A percentile compares a stretch with the other conserved stretches of the same genome.
phyloP scores from a whole-genome alignment of 2,113 vertebrate species.

The Burhinus bistriatus region DNA sequence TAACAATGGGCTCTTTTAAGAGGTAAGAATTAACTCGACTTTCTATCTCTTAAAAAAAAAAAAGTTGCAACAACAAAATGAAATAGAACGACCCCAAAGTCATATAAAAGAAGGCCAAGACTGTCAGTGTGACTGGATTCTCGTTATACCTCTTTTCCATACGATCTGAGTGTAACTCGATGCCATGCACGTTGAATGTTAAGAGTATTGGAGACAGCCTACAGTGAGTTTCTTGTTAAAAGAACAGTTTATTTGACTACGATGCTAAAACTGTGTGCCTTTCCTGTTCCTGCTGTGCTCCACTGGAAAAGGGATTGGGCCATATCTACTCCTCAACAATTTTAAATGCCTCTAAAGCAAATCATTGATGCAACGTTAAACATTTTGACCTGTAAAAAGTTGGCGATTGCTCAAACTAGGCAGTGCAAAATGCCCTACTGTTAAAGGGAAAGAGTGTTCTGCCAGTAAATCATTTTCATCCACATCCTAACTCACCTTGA shows the following conservation, averaged over 20 bases:
- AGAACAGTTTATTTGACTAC: background rate
- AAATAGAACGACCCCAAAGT: conserved; percentile 28
- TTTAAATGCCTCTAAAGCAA: background rate
- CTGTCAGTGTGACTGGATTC: background rate
- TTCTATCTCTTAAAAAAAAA: background rate
- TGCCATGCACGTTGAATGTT: background rate
- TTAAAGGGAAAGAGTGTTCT: background rate
- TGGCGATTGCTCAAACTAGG: background rate
- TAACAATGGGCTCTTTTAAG: conserved; percentile 97
- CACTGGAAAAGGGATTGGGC: background rate
- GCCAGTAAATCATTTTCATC: background rate
- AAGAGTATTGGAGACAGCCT: background rate
- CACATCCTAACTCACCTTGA: background rate
- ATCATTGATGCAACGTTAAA: background rate
- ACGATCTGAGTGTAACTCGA: background rate
- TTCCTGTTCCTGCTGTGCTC: background rate
- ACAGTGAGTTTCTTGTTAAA: conserved; percentile 16
- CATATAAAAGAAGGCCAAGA: background rate
- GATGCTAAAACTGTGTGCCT: background rate
- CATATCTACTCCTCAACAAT: background rate
- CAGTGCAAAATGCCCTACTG: background rate
- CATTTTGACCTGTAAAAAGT: background rate
- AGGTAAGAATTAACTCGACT: conserved; percentile 78
- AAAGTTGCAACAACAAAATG: background rate
- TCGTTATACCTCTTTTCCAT: background rate